Conservation (phyloP, 2,797 vertebrate species). For the Erithacus rubecula region DNA sequence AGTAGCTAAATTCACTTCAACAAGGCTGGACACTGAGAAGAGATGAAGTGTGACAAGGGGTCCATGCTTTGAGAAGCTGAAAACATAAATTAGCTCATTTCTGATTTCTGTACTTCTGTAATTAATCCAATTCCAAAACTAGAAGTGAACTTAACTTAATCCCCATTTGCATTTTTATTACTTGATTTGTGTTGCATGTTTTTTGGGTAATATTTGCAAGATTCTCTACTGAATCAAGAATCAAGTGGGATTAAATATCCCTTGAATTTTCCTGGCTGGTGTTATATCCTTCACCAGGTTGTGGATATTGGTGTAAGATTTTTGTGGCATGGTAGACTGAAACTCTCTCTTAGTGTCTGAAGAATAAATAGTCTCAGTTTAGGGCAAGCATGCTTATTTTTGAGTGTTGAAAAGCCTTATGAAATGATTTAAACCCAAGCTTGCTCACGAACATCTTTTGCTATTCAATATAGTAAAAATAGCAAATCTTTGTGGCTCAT, state of each 20-base stretch:
- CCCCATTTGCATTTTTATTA: background rate
- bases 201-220: background rate
- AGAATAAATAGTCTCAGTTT: background rate
- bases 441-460: accelerated
- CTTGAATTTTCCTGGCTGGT: background rate
- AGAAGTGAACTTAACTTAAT: background rate
- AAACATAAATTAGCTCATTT: background rate
- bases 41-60: background rate
- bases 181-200: background rate
- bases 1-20: background rate
- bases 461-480: background rate
- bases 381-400: background rate
- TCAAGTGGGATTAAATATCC: background rate
- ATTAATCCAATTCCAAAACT: background rate
- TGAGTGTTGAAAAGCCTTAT: background rate
- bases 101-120: background rate
- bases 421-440: background rate
- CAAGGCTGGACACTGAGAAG: accelerated
- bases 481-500: background rate
- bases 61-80: background rate
- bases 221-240: background rate
- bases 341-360: background rate
- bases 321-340: background rate
- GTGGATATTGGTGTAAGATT: background rate
- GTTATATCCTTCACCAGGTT: background rate